phyloP scores from a whole-genome alignment of 2,888 invertebrate genomes.

The Phasia obesa region DNA sequence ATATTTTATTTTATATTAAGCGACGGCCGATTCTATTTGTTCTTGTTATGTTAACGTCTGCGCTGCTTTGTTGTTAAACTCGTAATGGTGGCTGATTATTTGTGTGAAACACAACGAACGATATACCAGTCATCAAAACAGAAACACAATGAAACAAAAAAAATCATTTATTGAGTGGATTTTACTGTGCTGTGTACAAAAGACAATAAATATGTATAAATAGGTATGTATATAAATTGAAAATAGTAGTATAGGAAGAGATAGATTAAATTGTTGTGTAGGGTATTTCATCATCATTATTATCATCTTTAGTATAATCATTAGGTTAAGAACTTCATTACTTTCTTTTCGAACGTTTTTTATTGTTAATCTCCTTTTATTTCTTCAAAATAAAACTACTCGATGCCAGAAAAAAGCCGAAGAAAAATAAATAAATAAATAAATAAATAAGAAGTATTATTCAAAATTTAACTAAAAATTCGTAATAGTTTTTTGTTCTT shows the following conservation, averaged over 20 bases:
- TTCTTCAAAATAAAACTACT: no score
- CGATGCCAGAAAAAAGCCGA: no score
- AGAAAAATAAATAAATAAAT: no score
- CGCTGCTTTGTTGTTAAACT: slow-evolving; percentile 75
- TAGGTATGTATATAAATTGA: not conserved
- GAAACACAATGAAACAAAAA: slow-evolving; percentile 52
- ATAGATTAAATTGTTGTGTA: slow-evolving; percentile 13
- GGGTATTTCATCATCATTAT: slow-evolving; percentile 62
- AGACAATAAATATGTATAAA: slow-evolving; percentile 4
- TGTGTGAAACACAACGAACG: slow-evolving; percentile 72
- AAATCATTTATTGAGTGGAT: slow-evolving; percentile 55
- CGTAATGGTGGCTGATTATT: slow-evolving; percentile 75
- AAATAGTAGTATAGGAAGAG: slow-evolving; percentile 28
- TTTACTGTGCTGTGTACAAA: slow-evolving; percentile 38
- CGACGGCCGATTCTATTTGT: slow-evolving; percentile 14
- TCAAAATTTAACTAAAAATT: no score
- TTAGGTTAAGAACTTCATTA: not conserved
- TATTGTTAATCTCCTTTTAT: no score
- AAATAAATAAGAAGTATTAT: no score
- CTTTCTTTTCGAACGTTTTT: no score
- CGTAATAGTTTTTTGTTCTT: no score
- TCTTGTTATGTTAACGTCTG: slow-evolving; percentile 75
- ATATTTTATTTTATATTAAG: slow-evolving; percentile 31
- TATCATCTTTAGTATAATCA: slow-evolving; percentile 53
- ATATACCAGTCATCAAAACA: slow-evolving; percentile 63